Evolutionary conservation across 1,140 invertebrate species (phyloP), one percentile per base, ranked within the genome.

Genomic region (Zaprionus capensis): DNA sequence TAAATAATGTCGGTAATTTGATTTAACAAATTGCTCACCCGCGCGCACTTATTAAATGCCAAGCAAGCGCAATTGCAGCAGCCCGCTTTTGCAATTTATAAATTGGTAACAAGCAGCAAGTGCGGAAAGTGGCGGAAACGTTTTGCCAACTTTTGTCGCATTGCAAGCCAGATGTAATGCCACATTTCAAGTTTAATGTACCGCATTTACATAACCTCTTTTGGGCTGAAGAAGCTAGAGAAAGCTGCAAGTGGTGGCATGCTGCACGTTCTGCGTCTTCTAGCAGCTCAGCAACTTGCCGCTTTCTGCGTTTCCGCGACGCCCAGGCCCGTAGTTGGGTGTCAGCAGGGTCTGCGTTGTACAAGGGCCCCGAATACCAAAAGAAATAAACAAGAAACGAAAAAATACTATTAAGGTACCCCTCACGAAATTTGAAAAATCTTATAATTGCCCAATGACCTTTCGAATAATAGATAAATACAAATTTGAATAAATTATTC

Each of bases 1-100:
- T 88, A 69, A 80, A 75, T 91, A 80, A 86, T 84, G 73, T 76
- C 49, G 38, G 73, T 82, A 91, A 91, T 91, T 90, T 85, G 72
- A 90, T 85, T 90, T 91, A 49, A 88, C 85, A 90, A 90, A 85
- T 90, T 82, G 41, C 41, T 46, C 41, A 82, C 84, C 80, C 70
- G 86, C 72, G 62, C 84, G 79, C 85, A 81, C 70, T 90, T 90
- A 69, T 76, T 75, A 71, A 84, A 71, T 77, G 71, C 57, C 66
- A 65, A 17, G 41, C 41, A 17, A 46, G 41, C 41, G n/a, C 41
- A 46, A 46, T 46, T 46, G 24, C 51, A 56, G 59, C 55, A 31
- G 68, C 51, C 20, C 1, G 20, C 34, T 82, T 86, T 82, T 80
- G 84, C 73, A 83, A 88, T 80, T 71, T 80, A 53, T 67, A 78